Evolutionary conservation across 2,888 invertebrate genomes (phyloP).

Genomic region (Portevinia maculata): DNA sequence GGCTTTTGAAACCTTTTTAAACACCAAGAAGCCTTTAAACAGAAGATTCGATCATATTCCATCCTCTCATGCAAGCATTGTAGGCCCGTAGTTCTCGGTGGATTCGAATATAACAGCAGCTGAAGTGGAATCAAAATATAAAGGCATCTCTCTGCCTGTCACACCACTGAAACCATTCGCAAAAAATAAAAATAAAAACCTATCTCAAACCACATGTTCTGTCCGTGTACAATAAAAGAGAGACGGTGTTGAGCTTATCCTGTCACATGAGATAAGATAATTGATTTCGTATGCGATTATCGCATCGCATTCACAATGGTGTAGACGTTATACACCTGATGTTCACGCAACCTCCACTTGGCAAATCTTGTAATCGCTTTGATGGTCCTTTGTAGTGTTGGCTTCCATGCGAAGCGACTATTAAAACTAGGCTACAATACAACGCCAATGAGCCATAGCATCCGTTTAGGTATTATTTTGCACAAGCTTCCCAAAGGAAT

Average conservation of each 20-base stretch:
- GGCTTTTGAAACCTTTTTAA: too few species aligned
- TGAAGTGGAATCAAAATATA: conserved; percentile 5
- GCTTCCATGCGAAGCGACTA: conserved; percentile 61
- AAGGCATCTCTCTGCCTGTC: background rate
- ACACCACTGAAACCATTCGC: background rate
- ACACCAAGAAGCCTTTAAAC: too few species aligned
- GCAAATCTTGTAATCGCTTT: conserved; percentile 44
- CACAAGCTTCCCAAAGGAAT: conserved; percentile 22
- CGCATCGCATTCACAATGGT: conserved; percentile 35
- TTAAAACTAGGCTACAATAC: conserved; percentile 49
- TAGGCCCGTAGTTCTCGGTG: too few species aligned
- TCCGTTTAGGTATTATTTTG: conserved; percentile 32
- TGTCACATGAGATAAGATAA: conserved; percentile 43
- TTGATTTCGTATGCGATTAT: conserved; percentile 56
- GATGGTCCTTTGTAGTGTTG: conserved; percentile 25
- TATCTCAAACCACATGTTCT: too few species aligned
- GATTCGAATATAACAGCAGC: too few species aligned
- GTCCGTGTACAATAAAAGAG: background rate
- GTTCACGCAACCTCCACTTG: conserved; percentile 53
- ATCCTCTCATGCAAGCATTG: too few species aligned
- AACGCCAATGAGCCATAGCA: conserved; percentile 10
- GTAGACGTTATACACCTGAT: conserved; percentile 65
- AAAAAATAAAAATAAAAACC: background rate
- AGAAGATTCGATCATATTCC: too few species aligned
- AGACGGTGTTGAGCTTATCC: background rate